A percentile compares a stretch with the other conserved stretches of the same genome.
Evolutionary conservation across 2,888 invertebrate genomes (phyloP).

Genomic region (Drosophila niveifrons): DNA sequence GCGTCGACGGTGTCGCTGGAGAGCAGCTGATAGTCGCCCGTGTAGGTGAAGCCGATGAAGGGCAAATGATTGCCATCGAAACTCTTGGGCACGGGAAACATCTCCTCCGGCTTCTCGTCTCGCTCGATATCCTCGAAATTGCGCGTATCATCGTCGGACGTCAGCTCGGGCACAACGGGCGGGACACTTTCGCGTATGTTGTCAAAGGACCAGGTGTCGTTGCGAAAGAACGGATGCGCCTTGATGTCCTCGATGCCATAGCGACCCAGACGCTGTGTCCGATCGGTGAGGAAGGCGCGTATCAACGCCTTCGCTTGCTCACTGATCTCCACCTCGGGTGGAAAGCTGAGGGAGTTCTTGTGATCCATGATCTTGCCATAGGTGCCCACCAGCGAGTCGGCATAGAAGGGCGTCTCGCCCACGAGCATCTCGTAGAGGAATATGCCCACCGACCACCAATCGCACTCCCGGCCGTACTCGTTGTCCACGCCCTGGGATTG

Average conservation of each 20-base stretch:
- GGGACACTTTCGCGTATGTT: conserved; percentile 97
- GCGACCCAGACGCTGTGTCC: conserved; percentile 94
- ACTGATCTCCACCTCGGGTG: conserved; percentile 97
- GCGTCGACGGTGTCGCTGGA: conserved; percentile 88
- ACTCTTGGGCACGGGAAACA: conserved; percentile 98
- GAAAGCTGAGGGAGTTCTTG: conserved; percentile 97
- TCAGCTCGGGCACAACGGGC: conserved; percentile 98
- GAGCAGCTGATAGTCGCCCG: conserved; percentile 93
- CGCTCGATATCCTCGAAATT: conserved; percentile 99
- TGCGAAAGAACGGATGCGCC: conserved; percentile 96
- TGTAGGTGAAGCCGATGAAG: conserved; percentile 99
- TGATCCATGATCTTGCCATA: conserved; percentile 99
- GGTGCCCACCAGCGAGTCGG: conserved; percentile 98
- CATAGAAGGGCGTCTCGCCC: conserved; percentile 99
- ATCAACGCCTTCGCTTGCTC: conserved; percentile 95
- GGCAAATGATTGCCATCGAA: conserved; percentile 99
- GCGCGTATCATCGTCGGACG: conserved; percentile 98
- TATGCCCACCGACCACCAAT: conserved; percentile 99
- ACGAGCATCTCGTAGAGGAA: conserved; percentile 99
- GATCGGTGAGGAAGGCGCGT: conserved; percentile 96
- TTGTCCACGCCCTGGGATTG: conserved; percentile 98
- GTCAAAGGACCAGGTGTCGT: conserved; percentile 99
- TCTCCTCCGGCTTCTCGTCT: conserved; percentile 96
- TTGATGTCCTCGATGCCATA: conserved; percentile 98
- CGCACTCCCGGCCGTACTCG: conserved; percentile 98